phyloP scores from a whole-genome alignment of 2,888 invertebrate genomes.

The Pristionchus entomophagus region DNA sequence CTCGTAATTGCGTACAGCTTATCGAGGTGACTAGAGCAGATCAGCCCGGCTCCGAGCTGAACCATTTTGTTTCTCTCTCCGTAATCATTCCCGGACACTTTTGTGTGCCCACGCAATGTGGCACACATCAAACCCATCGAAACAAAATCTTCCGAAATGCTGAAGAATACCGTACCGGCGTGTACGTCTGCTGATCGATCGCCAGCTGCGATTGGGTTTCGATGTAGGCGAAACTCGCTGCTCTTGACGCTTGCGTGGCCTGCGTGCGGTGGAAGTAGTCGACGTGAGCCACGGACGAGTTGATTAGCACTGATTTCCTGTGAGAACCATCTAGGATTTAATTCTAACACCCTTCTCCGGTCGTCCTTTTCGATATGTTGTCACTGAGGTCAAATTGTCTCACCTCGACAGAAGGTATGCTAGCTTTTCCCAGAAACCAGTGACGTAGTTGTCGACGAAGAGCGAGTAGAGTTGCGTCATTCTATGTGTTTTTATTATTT shows the following conservation, averaged over 20 bases:
- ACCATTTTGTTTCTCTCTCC: constrained; percentile 1
- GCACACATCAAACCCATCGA: background rate
- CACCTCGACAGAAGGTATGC: constrained; percentile 65
- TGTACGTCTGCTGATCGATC: constrained; percentile 61
- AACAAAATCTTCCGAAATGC: background rate
- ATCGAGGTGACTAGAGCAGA: constrained; percentile 68
- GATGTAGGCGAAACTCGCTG: constrained; percentile 67
- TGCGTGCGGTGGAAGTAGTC: constrained; percentile 56
- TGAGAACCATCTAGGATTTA: background rate
- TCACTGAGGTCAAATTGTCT: background rate
- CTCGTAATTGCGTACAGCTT: constrained; percentile 64
- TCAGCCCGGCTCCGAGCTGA: constrained; percentile 66
- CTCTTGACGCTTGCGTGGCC: constrained; percentile 62
- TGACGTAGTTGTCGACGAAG: constrained; percentile 69
- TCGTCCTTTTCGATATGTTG: background rate
- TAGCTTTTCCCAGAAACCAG: constrained; percentile 72
- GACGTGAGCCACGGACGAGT: constrained; percentile 65
- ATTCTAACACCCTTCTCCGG: background rate
- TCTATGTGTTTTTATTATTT: constrained; percentile 9
- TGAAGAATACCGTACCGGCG: constrained; percentile 53
- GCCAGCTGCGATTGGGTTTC: constrained; percentile 66
- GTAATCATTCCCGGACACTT: background rate
- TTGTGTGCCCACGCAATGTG: background rate
- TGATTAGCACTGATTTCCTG: constrained; percentile 65
- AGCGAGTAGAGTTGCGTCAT: constrained; percentile 61